Evolutionary conservation across 1,140 invertebrate species (phyloP).

Genomic region (Pseudomyrmex concolor): DNA sequence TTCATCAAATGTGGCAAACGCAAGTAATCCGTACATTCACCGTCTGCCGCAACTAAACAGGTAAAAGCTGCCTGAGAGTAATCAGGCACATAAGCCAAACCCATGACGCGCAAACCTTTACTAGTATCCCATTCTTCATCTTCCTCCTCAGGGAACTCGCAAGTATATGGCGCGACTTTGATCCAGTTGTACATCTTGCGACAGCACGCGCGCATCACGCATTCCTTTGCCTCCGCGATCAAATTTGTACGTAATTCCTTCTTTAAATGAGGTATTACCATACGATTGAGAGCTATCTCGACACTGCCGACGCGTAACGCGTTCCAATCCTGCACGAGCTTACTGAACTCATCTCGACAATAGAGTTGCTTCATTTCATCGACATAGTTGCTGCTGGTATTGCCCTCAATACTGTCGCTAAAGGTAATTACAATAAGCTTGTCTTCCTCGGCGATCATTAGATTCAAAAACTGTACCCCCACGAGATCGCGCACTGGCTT

Average conservation of each 20-base stretch:
- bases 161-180: constrained; percentile 93
- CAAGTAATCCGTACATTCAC: constrained; percentile 95
- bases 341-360: constrained; percentile 97
- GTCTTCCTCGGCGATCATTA: constrained; percentile 94
- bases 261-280: constrained; percentile 95
- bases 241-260: constrained; percentile 94
- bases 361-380: constrained; percentile 97
- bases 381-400: constrained; percentile 90
- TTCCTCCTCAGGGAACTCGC: constrained; percentile 92
- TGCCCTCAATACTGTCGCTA: constrained; percentile 91
- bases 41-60: constrained; percentile 94
- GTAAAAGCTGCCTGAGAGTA: constrained; percentile 95
- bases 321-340: constrained; percentile 99
- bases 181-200: constrained; percentile 96
- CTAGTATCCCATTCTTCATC: constrained; percentile 96
- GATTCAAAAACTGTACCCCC: constrained; percentile 95
- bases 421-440: constrained; percentile 91
- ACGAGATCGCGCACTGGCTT: constrained; percentile 97
- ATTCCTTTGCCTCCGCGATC: constrained; percentile 95
- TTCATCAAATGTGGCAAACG: constrained; percentile 94
- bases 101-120: constrained; percentile 94
- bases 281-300: constrained; percentile 93
- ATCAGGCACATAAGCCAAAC: constrained; percentile 95
- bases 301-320: constrained; percentile 94
- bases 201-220: constrained; percentile 93